Evolutionary conservation across 37 sponge, comb jelly and placozoan species (phyloP).

Genomic region (Diacarnus erythraeanus): DNA sequence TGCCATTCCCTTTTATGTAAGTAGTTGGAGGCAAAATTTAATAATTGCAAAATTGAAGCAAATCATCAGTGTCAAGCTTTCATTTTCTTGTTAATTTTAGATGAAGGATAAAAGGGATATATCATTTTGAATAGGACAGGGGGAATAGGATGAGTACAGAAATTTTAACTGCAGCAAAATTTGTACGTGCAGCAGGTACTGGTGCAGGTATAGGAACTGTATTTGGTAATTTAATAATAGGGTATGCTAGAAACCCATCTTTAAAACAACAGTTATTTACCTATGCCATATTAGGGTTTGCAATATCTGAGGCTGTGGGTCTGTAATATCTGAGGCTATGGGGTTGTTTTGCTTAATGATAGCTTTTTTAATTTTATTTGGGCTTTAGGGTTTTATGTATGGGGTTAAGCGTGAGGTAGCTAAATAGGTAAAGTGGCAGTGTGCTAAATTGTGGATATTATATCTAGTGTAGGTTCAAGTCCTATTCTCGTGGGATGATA

Average conservation of each 20-base stretch:
- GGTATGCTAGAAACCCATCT: slow-evolving; percentile 90
- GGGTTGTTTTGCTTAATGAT: slow-evolving; percentile 97
- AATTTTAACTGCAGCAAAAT: not conserved
- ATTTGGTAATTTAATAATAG: not conserved
- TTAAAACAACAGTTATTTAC: slow-evolving; percentile 95
- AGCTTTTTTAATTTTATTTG: slow-evolving; percentile 90
- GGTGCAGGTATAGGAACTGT: slow-evolving; percentile 5
- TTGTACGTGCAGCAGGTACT: slow-evolving; percentile 16
- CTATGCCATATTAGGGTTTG: slow-evolving; percentile 93
- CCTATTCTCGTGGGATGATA: too few species aligned
- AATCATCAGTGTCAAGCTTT: too few species aligned
- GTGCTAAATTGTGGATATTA: too few species aligned
- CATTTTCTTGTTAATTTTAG: too few species aligned
- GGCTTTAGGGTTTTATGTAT: slow-evolving; percentile 42
- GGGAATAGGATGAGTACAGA: not conserved
- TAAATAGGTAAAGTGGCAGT: too few species aligned
- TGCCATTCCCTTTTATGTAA: too few species aligned
- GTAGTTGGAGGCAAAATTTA: too few species aligned
- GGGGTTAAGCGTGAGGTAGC: too few species aligned
- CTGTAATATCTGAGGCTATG: slow-evolving; percentile 97
- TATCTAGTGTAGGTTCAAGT: too few species aligned
- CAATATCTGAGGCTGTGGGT: slow-evolving; percentile 91
- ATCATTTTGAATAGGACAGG: too few species aligned
- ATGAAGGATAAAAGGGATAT: too few species aligned
- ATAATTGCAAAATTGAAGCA: too few species aligned